Evolutionary conservation across 2,888 invertebrate genomes (phyloP).

Genomic region (Hirtodrosophila confusa): DNA sequence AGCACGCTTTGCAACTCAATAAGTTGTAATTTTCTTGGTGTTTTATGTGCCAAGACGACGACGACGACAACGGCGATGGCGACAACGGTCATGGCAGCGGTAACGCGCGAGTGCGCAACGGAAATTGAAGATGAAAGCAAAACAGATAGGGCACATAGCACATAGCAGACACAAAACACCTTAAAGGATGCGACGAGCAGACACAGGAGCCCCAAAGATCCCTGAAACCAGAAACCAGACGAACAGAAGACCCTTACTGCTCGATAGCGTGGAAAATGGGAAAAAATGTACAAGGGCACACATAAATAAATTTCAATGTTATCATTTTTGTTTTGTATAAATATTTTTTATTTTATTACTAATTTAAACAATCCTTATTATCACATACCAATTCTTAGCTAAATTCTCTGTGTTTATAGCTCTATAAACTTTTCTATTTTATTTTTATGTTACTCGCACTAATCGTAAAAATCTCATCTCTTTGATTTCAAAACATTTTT

Average conservation of each 20-base stretch:
- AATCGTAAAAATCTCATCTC: conserved; percentile 42
- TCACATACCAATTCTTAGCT: conserved; percentile 27
- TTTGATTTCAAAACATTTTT: conserved; percentile 51
- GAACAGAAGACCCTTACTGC: conserved; percentile 28
- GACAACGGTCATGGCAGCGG: conserved; percentile 20
- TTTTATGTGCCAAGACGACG: conserved; percentile 53
- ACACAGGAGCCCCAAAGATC: conserved; percentile 7
- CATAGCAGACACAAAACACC: conserved; percentile 56
- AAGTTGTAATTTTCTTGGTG: conserved; percentile 73
- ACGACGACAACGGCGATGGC: not conserved
- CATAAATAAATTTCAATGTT: conserved; percentile 59
- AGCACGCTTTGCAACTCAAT: conserved; percentile 70
- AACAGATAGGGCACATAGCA: conserved; percentile 56
- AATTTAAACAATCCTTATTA: not conserved
- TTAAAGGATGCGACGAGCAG: conserved; percentile 54
- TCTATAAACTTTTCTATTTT: conserved; percentile 22
- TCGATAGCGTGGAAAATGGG: conserved; percentile 64
- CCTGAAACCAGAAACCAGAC: conserved; percentile 20
- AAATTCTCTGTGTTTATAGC: conserved; percentile 24
- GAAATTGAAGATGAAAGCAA: conserved; percentile 76
- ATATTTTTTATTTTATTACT: conserved; percentile 21
- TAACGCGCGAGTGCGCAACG: conserved; percentile 63
- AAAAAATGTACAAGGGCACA: conserved; percentile 69
- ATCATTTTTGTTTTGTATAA: conserved; percentile 1
- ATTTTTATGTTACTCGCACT: conserved; percentile 24